These are phyloP conservation scores for Nixonia krombeini DNA, from an alignment of 1,140 invertebrate genomes.

Conservation along the genomic window DNA sequence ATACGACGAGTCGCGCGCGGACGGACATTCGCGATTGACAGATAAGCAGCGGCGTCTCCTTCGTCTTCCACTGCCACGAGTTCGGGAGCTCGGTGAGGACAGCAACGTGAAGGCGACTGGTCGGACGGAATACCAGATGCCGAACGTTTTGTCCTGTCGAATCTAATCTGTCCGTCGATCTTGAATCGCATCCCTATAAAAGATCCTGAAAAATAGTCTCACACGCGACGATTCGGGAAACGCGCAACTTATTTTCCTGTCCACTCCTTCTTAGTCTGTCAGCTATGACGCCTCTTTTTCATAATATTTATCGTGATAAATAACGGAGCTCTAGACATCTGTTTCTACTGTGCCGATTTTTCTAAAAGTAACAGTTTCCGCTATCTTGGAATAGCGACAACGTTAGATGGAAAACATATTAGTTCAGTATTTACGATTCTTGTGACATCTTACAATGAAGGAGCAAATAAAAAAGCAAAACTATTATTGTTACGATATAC, in stretches of 20 bases:
- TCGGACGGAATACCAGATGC: constrained; percentile 61
- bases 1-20: constrained; percentile 49
- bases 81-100: constrained; percentile 14
- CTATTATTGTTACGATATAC: too few species aligned
- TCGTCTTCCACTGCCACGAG: constrained; percentile 24
- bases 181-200: constrained; percentile 22
- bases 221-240: constrained; percentile 27
- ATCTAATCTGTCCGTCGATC: constrained; percentile 55
- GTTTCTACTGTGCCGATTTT: too few species aligned
- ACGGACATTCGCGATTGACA: constrained; percentile 47
- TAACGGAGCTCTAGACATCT: too few species aligned
- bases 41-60: constrained; percentile 41
- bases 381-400: too few species aligned
- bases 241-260: constrained; percentile 29
- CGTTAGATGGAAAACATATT: too few species aligned
- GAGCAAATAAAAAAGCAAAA: too few species aligned
- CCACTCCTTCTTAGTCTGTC: constrained; percentile 4
- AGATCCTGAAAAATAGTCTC: constrained; percentile 33
- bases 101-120: constrained; percentile 18
- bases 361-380: too few species aligned
- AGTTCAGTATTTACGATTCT: too few species aligned
- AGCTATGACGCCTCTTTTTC: too few species aligned
- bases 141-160: constrained; percentile 49
- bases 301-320: too few species aligned
- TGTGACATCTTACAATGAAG: too few species aligned